Evolutionary conservation across 2,113 vertebrate genomes (phyloP).

Genomic region (Amazona vittata): DNA sequence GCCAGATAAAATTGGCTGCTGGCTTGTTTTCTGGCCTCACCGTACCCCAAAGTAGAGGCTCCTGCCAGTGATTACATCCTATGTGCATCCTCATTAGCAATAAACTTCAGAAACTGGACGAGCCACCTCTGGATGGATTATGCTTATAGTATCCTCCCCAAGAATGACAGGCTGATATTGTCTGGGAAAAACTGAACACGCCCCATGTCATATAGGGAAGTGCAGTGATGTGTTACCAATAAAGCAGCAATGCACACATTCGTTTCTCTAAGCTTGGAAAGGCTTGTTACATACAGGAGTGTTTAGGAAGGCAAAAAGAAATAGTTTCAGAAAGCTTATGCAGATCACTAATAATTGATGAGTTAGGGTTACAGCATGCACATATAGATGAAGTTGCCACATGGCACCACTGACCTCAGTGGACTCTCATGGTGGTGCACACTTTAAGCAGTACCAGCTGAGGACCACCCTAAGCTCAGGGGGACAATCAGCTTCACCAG

Average conservation of each 20-base stretch:
- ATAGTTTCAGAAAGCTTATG: neutral
- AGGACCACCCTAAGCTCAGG: neutral
- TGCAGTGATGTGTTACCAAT: neutral
- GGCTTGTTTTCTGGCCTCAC: conserved; percentile 58
- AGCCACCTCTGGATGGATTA: conserved; percentile 35
- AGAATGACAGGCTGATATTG: conserved; percentile 27
- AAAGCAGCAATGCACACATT: neutral
- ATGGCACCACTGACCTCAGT: neutral
- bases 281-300: neutral
- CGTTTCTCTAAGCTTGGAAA: neutral
- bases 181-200: conserved; percentile 19
- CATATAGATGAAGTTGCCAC: neutral
- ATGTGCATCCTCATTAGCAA: conserved; percentile 70
- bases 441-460: neutral
- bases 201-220: neutral
- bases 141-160: conserved; percentile 50
- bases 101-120: conserved; percentile 62
- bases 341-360: neutral
- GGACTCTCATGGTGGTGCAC: neutral
- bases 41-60: conserved; percentile 42
- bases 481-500: neutral
- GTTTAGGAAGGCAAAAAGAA: neutral
- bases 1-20: conserved; percentile 72
- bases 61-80: conserved; percentile 67
- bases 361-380: neutral